Conservation (phyloP, 1,140 invertebrate genomes). For the Pantala flavescens region DNA sequence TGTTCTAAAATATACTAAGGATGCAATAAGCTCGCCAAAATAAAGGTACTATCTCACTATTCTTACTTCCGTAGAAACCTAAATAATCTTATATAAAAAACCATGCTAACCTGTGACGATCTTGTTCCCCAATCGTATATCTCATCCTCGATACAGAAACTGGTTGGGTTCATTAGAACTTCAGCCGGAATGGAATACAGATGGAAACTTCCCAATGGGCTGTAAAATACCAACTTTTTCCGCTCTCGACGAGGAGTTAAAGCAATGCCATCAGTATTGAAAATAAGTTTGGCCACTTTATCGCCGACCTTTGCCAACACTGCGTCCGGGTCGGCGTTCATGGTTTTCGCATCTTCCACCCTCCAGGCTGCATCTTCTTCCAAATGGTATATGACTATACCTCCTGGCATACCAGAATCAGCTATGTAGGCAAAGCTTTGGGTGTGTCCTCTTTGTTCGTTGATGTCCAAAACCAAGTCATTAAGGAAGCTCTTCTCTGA, state of each 20-base stretch:
- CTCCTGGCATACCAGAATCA: neutral
- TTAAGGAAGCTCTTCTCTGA: neutral
- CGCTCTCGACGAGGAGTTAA: neutral
- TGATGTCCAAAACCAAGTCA: conserved; percentile 8
- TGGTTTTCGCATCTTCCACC: neutral
- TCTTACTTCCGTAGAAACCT: too few relatives aligned
- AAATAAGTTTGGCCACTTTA: neutral
- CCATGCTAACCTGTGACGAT: neutral
- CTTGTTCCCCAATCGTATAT: neutral
- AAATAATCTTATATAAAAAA: too few relatives aligned
- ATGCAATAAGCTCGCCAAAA: too few relatives aligned
- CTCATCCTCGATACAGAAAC: neutral
- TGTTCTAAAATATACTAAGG: too few relatives aligned
- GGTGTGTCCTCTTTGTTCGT: neutral
- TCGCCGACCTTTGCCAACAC: neutral
- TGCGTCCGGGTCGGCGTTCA: neutral
- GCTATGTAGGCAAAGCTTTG: neutral
- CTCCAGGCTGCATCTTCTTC: neutral
- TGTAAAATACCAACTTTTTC: neutral
- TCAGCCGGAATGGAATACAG: neutral
- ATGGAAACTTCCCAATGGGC: neutral
- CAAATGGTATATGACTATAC: neutral
- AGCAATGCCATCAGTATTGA: conserved; percentile 10
- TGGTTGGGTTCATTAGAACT: neutral
- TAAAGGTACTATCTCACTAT: too few relatives aligned